Evolutionary conservation across 2,113 vertebrate genomes (phyloP).

Genomic region (Caranx ignobilis): DNA sequence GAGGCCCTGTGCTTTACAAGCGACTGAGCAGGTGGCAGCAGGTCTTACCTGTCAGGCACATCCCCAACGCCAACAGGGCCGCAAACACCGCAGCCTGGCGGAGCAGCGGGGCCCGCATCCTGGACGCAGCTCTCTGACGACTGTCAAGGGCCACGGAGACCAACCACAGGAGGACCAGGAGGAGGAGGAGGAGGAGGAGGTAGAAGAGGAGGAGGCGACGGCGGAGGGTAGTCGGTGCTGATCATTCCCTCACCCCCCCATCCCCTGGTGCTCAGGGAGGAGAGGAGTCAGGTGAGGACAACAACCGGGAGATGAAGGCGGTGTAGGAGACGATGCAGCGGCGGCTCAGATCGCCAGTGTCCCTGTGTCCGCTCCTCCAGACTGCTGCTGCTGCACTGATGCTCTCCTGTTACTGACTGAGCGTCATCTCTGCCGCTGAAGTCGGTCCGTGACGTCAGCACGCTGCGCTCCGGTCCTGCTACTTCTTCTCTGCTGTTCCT

Average conservation of each 20-base stretch:
- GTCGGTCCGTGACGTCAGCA: too few relatives aligned
- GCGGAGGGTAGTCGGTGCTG: slow-evolving; percentile 42
- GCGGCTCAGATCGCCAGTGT: not conserved
- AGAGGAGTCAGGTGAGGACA: not conserved
- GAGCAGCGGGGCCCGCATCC: slow-evolving; percentile 72
- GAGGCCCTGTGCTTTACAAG: not conserved
- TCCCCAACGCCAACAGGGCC: slow-evolving; percentile 57
- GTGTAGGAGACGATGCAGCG: not conserved
- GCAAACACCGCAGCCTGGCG: slow-evolving; percentile 56
- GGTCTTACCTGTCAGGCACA: slow-evolving; percentile 73
- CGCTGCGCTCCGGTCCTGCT: too few relatives aligned
- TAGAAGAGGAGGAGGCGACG: not conserved
- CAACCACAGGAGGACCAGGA: slow-evolving; percentile 19
- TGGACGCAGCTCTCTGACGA: slow-evolving; percentile 63
- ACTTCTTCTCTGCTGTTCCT: too few relatives aligned
- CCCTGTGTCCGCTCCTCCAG: not conserved
- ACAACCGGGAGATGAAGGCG: accelerated
- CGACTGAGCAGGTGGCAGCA: not conserved
- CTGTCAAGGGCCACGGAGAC: slow-evolving; percentile 37
- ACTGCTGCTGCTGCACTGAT: not conserved
- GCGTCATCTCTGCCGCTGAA: too few relatives aligned
- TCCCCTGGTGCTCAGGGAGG: slow-evolving; percentile 43
- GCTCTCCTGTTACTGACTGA: not conserved
- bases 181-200: not conserved
- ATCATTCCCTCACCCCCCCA: slow-evolving; percentile 70